A percentile compares a stretch with the other conserved stretches of the same genome.
Evolutionary conservation across 2,797 vertebrate genomes (phyloP).

Genomic region (Macroramphosus scolopax): DNA sequence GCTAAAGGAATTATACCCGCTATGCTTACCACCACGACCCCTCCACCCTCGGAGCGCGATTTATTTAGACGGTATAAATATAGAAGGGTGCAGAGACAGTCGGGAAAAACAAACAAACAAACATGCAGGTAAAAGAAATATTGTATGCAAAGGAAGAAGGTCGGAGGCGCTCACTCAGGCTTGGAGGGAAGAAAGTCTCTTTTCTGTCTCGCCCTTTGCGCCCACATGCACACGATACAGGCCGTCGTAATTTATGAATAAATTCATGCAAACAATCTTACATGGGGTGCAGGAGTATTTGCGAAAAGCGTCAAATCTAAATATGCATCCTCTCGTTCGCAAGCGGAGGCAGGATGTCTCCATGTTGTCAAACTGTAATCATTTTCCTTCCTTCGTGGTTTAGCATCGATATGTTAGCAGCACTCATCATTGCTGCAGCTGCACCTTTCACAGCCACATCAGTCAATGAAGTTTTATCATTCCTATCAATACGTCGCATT

Average conservation of each 20-base stretch:
- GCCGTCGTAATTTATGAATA: slow-evolving; percentile 19
- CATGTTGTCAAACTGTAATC: too few relatives aligned
- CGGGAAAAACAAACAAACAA: slow-evolving; percentile 33
- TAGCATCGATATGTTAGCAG: too few relatives aligned
- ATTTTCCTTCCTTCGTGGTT: too few relatives aligned
- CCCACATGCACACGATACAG: slow-evolving; percentile 11
- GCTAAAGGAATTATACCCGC: slow-evolving; percentile 13
- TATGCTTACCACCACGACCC: background rate
- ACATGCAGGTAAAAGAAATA: slow-evolving; percentile 28
- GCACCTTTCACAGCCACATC: too few relatives aligned
- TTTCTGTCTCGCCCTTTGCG: slow-evolving; percentile 16
- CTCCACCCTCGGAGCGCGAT: background rate
- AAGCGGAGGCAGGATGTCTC: background rate
- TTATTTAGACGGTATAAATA: slow-evolving; percentile 43
- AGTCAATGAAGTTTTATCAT: too few relatives aligned
- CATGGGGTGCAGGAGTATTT: too few relatives aligned
- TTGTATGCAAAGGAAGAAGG: slow-evolving; percentile 30
- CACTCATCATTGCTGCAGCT: too few relatives aligned
- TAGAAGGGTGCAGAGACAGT: slow-evolving; percentile 14
- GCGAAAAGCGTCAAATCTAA: too few relatives aligned
- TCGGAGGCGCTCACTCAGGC: slow-evolving; percentile 29
- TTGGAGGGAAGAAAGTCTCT: slow-evolving; percentile 41
- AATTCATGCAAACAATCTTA: slow-evolving; percentile 3
- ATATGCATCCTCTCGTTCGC: background rate
- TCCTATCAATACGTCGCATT: too few relatives aligned